phyloP scores from a whole-genome alignment of 2,113 vertebrate genomes.

The Polyodon spathula region DNA sequence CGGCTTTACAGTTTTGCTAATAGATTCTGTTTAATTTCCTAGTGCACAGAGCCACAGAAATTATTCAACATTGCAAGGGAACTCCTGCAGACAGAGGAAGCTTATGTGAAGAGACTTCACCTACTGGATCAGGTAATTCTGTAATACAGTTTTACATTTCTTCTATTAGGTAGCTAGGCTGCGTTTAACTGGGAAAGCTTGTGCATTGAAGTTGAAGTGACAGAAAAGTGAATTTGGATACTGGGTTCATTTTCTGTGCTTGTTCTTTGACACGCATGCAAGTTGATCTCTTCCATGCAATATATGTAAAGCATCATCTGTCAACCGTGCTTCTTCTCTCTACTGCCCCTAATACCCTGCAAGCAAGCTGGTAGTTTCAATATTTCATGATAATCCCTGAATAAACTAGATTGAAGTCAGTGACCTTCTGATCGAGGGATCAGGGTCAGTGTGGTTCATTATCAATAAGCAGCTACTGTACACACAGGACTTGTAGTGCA shows the following conservation, averaged over 20 bases:
- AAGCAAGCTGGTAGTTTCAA: constrained; percentile 23
- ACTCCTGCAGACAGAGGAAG: constrained; percentile 88
- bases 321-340: constrained; percentile 8
- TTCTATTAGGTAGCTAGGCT: not conserved
- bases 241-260: not conserved
- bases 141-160: not conserved
- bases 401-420: constrained; percentile 37
- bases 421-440: too few relatives aligned
- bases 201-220: not conserved
- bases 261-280: not conserved
- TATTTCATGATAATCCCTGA: constrained; percentile 28
- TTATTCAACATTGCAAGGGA: constrained; percentile 88
- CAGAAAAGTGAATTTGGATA: not conserved
- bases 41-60: constrained; percentile 73
- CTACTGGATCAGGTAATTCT: constrained; percentile 85
- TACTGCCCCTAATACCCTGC: constrained; percentile 22
- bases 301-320: too few relatives aligned
- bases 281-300: not conserved
- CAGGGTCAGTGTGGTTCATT: too few relatives aligned
- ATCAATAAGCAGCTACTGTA: too few relatives aligned
- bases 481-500: too few relatives aligned
- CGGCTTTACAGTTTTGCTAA: too few relatives aligned
- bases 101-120: constrained; percentile 84
- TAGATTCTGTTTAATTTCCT: not conserved
- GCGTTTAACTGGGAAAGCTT: not conserved